Evolutionary conservation across 2,888 invertebrate genomes (phyloP).

Genomic region (Mactromeris polynyma): DNA sequence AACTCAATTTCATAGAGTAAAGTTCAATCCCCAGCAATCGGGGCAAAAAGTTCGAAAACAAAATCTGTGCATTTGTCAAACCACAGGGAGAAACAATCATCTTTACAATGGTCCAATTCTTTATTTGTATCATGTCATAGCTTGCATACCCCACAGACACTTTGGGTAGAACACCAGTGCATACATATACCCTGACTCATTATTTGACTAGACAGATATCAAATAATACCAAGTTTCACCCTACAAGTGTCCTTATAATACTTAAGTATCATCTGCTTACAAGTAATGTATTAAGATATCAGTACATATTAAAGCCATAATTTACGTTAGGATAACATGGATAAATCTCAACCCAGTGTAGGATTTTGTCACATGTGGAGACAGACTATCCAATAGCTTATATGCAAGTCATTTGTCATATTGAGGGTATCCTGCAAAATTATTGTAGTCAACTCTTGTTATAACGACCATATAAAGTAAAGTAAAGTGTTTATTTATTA

Average conservation of each 20-base stretch:
- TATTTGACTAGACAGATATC: not conserved
- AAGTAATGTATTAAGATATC: not conserved
- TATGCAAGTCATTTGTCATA: not conserved
- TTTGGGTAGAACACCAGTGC: not conserved
- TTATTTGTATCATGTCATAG: not conserved
- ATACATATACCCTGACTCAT: not conserved
- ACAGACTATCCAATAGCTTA: not conserved
- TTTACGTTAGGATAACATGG: not conserved
- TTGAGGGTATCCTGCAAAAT: too few relatives aligned
- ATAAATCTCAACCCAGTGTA: not conserved
- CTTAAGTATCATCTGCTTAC: not conserved
- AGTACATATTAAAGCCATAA: not conserved
- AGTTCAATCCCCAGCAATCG: too few relatives aligned
- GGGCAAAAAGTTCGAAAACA: too few relatives aligned
- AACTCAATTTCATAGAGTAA: too few relatives aligned
- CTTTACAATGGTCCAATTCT: not conserved
- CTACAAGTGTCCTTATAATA: not conserved
- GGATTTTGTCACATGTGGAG: not conserved
- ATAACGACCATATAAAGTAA: too few relatives aligned
- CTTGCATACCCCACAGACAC: not conserved
- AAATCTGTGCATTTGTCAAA: too few relatives aligned
- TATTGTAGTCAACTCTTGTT: too few relatives aligned
- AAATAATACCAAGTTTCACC: not conserved
- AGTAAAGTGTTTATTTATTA: too few relatives aligned
- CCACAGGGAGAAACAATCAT: too few relatives aligned